Evolutionary conservation across 2,888 invertebrate species (phyloP), one percentile per base, ranked within the genome.

Genomic region (Hofmannophila pseudospretella): DNA sequence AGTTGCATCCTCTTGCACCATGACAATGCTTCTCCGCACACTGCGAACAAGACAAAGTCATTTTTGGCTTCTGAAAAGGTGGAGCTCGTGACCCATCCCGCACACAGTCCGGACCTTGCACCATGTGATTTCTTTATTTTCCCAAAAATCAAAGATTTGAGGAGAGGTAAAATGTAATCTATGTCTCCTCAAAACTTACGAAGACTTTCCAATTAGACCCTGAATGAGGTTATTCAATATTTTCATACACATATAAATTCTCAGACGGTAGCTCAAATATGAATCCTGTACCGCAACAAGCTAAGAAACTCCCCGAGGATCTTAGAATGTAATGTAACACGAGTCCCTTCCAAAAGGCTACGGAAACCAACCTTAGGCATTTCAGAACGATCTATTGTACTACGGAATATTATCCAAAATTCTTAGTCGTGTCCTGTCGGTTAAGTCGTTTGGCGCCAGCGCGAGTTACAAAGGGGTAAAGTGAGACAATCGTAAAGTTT

Each of bases 401-500:
- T 11, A 25, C 10, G 32, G 3, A 32, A 39, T 40, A 56, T 40
- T 45, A 51, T 58, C 43, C 34, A 55, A 47, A 51, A 55, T 66
- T 29, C 47, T 40, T 44, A 54, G 35, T 33, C 12, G 28, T 25
- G 13, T 7, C 5, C 10, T 33, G 53, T 44, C 45, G 41, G 49
- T 51, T 71, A 58, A 43, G 58, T 43, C 66, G 45, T 67, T 66
- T 51, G 44, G 47, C 33, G 38, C 45, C 38, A 37, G 34, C 41
- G 7, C 11, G 34, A 41, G 51, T 49, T 48, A 58, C 64, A 73
- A 81, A 79, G 80, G 86, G 86, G 85, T 85, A 81, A 84, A 82
- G 80, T 84, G 85, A 86, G 84, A 86, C 86, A 86, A 86, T 86
- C 85, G 86, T 85, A 85, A 85, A 86, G 77, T 86, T 86, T 85